Evolutionary conservation across 1,140 invertebrate genomes (phyloP).

Genomic region (Laupala kohalensis): DNA sequence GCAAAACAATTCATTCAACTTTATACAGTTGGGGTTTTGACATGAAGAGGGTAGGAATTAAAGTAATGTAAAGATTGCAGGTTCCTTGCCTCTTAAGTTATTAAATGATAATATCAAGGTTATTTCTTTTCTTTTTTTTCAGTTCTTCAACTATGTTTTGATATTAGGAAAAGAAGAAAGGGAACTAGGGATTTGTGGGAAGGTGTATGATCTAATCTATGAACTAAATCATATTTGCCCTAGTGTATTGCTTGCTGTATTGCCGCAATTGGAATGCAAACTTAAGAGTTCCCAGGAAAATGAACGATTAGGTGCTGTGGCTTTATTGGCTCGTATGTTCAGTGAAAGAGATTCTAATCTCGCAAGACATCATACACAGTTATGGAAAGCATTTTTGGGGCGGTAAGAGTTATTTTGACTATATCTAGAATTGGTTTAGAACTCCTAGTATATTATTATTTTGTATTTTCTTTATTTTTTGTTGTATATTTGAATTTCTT

Average conservation of each 20-base stretch:
- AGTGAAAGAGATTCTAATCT: constrained; percentile 86
- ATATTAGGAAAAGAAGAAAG: constrained; percentile 84
- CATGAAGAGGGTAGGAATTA: too few species aligned
- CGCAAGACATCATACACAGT: constrained; percentile 65
- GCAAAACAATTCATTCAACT: too few species aligned
- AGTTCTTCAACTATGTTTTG: constrained; percentile 93
- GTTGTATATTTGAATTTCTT: too few species aligned
- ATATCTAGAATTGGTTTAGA: too few species aligned
- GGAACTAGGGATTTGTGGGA: constrained; percentile 59
- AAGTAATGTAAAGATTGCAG: too few species aligned
- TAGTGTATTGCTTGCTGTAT: constrained; percentile 68
- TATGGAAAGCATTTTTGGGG: constrained; percentile 82
- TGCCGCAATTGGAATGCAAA: constrained; percentile 90
- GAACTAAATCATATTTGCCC: constrained; percentile 91
- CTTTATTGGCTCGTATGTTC: constrained; percentile 89
- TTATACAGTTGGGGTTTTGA: too few species aligned
- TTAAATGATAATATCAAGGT: too few species aligned
- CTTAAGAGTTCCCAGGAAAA: constrained; percentile 75
- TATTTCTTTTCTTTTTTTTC: constrained; percentile 24
- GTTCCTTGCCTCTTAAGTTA: too few species aligned
- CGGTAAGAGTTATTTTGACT: constrained; percentile 33
- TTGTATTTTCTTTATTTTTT: too few species aligned
- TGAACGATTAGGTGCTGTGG: constrained; percentile 77
- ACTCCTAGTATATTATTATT: too few species aligned
- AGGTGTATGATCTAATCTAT: constrained; percentile 93